These are phyloP conservation scores for Sphenopsis melanotis DNA, from an alignment of 2,797 vertebrate species.

Conservation along the genomic window DNA sequence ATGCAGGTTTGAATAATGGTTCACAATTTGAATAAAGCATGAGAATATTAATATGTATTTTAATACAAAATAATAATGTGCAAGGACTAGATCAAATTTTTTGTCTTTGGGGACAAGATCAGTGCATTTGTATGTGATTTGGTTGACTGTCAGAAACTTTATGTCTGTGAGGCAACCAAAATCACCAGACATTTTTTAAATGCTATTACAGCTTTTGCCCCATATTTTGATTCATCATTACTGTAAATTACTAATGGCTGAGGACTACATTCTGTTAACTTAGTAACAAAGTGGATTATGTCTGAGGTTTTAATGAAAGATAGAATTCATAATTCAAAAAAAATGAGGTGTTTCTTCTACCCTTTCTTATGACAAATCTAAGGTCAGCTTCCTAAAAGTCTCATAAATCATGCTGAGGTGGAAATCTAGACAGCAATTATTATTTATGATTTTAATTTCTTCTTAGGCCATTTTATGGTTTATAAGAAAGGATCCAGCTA, in stretches of 20 bases:
- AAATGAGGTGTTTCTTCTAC: not conserved
- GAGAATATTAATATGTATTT: not conserved
- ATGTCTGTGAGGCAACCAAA: not conserved
- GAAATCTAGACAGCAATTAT: not conserved
- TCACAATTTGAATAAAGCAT: not conserved
- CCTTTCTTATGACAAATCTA: not conserved
- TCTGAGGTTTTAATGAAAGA: not conserved
- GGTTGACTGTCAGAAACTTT: not conserved
- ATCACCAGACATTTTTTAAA: not conserved
- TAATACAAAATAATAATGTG: not conserved
- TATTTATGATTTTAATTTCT: not conserved
- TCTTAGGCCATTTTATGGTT: not conserved
- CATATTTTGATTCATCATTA: not conserved
- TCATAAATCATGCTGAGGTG: not conserved
- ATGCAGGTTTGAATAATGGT: not conserved
- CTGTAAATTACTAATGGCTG: not conserved
- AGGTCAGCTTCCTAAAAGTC: not conserved
- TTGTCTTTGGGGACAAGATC: not conserved
- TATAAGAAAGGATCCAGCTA: not conserved
- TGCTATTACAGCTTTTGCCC: not conserved
- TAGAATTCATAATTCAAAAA: not conserved
- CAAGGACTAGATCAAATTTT: not conserved
- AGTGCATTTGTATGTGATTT: not conserved
- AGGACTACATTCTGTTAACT: not conserved
- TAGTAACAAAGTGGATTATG: not conserved